These are phyloP conservation scores for Drosophila novamexicana DNA, from an alignment of 1,140 invertebrate species.

Conservation along the genomic window DNA sequence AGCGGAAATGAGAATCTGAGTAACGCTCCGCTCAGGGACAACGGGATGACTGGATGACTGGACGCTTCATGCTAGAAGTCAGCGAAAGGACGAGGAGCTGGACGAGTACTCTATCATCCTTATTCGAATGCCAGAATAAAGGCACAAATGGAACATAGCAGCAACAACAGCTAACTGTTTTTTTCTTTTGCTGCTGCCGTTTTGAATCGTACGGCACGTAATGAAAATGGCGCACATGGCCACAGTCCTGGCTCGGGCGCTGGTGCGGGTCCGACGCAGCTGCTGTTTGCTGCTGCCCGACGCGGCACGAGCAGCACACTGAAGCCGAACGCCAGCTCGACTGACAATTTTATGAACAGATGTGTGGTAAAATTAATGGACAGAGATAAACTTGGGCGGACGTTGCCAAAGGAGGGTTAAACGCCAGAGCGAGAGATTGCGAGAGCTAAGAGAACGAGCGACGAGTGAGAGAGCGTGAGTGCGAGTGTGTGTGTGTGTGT, in stretches of 20 bases:
- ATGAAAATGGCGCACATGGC: slow-evolving; percentile 77
- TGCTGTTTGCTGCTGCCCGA: slow-evolving; percentile 21
- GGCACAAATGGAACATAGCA: slow-evolving; percentile 28
- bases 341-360: slow-evolving; percentile 81
- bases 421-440: slow-evolving; percentile 17
- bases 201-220: slow-evolving; percentile 50
- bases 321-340: slow-evolving; percentile 68
- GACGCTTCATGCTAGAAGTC: slow-evolving; percentile 13
- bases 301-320: slow-evolving; percentile 53
- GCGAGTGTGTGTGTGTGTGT: not conserved
- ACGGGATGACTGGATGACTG: not conserved
- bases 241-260: slow-evolving; percentile 1
- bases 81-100: slow-evolving; percentile 27
- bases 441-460: slow-evolving; percentile 5
- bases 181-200: slow-evolving; percentile 34
- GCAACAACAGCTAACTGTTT: slow-evolving; percentile 54
- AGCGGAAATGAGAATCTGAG: slow-evolving; percentile 43
- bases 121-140: slow-evolving; percentile 24
- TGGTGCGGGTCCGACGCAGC: slow-evolving; percentile 1
- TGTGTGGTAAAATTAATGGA: slow-evolving; percentile 82
- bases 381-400: slow-evolving; percentile 68
- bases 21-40: not conserved
- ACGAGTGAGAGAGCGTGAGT: slow-evolving; percentile 3
- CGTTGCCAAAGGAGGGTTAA: slow-evolving; percentile 62
- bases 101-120: slow-evolving; percentile 44